Conservation (phyloP, 2,888 invertebrate species). For the Drosophila ochracea region DNA sequence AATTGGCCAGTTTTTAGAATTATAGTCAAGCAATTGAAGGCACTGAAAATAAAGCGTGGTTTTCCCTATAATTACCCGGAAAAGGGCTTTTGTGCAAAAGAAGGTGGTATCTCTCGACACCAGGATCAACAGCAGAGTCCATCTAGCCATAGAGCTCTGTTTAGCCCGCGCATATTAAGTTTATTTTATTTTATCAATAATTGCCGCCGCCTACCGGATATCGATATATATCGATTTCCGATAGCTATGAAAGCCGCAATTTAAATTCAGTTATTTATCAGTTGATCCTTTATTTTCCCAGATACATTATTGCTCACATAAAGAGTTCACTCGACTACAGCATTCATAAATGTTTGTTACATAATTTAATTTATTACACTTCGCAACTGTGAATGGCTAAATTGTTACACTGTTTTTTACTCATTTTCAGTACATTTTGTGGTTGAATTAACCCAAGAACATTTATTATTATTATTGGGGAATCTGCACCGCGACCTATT, state of each 20-base stretch:
- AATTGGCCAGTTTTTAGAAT: neutral
- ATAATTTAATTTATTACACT: too few species aligned
- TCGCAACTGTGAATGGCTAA: too few species aligned
- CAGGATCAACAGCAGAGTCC: neutral
- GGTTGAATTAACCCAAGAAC: too few species aligned
- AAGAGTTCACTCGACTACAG: too few species aligned
- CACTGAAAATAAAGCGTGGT: neutral
- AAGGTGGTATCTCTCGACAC: neutral
- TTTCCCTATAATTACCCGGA: neutral
- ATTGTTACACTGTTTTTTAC: too few species aligned
- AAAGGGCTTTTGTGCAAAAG: neutral
- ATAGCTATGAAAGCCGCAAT: neutral
- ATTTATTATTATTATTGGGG: too few species aligned
- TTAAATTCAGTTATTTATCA: neutral
- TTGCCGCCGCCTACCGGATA: too few species aligned
- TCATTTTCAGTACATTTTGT: too few species aligned
- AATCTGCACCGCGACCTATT: too few species aligned
- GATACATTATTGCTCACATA: neutral
- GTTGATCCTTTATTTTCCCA: neutral
- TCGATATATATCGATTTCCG: neutral
- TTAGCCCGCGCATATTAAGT: neutral
- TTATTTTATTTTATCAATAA: too few species aligned
- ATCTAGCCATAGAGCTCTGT: too few species aligned
- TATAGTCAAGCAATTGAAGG: neutral
- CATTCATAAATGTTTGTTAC: too few species aligned